These are phyloP conservation scores for Lepus americanus DNA, from an alignment of 2,113 vertebrate genomes.

Conservation along the genomic window DNA sequence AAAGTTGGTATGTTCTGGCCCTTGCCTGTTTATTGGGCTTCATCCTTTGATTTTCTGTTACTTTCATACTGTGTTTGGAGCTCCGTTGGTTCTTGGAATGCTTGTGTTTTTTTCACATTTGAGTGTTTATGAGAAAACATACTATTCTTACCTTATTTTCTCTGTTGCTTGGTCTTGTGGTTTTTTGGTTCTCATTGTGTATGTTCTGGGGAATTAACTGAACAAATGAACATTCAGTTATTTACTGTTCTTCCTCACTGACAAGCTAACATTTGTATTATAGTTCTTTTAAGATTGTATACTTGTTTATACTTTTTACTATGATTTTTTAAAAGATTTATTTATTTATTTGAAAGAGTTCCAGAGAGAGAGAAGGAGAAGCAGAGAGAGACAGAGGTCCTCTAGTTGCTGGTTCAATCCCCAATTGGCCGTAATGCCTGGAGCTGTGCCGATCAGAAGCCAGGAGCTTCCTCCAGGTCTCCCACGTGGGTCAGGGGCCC, in stretches of 20 bases:
- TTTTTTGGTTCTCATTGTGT: neutral
- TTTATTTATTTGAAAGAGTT: too few species aligned
- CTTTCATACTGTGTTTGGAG: neutral
- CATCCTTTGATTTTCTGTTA: neutral
- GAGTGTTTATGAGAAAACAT: neutral
- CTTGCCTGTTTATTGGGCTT: neutral
- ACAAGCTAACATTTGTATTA: conserved; percentile 20
- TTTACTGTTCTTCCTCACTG: conserved; percentile 26
- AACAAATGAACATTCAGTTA: conserved; percentile 17
- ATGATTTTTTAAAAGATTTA: neutral
- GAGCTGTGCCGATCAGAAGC: too few species aligned
- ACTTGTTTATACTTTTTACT: neutral
- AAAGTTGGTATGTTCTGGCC: neutral
- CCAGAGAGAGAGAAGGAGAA: too few species aligned
- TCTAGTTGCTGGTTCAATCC: too few species aligned
- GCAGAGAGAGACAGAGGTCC: too few species aligned
- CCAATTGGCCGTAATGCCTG: too few species aligned
- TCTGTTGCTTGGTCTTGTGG: neutral
- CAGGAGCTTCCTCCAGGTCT: too few species aligned
- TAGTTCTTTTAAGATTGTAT: neutral
- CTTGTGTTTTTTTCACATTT: neutral
- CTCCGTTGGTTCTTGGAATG: neutral
- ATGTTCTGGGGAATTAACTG: neutral
- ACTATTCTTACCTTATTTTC: neutral
- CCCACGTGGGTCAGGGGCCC: too few species aligned